Conservation (phyloP, 2,888 invertebrate genomes). For the Fragum fragum region DNA sequence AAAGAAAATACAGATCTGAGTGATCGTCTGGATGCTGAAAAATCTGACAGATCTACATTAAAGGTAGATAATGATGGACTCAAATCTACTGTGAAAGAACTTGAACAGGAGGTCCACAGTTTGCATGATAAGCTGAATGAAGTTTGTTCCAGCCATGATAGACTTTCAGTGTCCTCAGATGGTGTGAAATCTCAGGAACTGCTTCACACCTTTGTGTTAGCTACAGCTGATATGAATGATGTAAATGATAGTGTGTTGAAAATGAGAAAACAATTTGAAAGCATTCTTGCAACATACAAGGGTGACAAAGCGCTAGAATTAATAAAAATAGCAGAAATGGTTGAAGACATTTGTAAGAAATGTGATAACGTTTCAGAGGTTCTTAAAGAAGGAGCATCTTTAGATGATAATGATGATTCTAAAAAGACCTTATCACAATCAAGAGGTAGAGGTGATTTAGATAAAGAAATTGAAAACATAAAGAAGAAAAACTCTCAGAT, state of each 20-base stretch:
- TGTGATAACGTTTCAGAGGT: slow-evolving; percentile 76
- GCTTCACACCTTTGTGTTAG: slow-evolving; percentile 75
- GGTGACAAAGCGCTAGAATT: slow-evolving; percentile 64
- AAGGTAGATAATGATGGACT: slow-evolving; percentile 73
- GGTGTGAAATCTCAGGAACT: slow-evolving; percentile 58
- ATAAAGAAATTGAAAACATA: slow-evolving; percentile 68
- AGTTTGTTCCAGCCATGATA: slow-evolving; percentile 49
- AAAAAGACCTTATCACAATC: slow-evolving; percentile 36
- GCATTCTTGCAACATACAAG: slow-evolving; percentile 66
- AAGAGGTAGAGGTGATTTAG: slow-evolving; percentile 19
- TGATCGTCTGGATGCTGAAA: slow-evolving; percentile 70
- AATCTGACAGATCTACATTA: slow-evolving; percentile 59
- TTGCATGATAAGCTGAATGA: slow-evolving; percentile 72
- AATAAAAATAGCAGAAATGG: slow-evolving; percentile 69
- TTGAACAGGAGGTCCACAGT: slow-evolving; percentile 74
- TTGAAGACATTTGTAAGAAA: slow-evolving; percentile 75
- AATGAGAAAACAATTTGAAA: slow-evolving; percentile 73
- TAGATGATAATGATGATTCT: slow-evolving; percentile 38
- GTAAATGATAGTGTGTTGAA: slow-evolving; percentile 71
- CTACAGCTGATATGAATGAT: slow-evolving; percentile 78
- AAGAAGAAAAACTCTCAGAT: slow-evolving; percentile 77
- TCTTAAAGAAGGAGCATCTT: slow-evolving; percentile 70
- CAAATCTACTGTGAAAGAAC: slow-evolving; percentile 71
- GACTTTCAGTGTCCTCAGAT: slow-evolving; percentile 46
- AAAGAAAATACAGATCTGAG: slow-evolving; percentile 76